Base-by-base conservation (phyloP, 2,888 invertebrate species). In the Glaucopsyche alexis region DNA sequence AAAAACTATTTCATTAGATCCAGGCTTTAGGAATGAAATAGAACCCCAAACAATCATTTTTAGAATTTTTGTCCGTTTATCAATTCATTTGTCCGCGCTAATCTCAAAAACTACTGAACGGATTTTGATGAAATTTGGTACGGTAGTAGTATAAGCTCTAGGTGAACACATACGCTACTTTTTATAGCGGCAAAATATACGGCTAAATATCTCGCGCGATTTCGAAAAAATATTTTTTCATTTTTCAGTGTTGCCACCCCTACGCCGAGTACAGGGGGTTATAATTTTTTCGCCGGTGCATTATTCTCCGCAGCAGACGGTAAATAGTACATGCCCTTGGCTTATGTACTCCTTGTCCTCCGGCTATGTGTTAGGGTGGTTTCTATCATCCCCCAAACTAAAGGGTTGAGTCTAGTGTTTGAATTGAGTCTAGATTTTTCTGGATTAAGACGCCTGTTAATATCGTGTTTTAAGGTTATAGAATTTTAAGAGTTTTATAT, bases 231-330 rank as follows among this genome's bases (percentile, higher is more conserved):
- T 29, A 42, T 42, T 6, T 42, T 42, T 42, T 42, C 29, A 45
- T 29, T 60, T 60, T 60, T 38, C 29, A 29, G 29, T 6, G 47
- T 67, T 14, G 50, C 14, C 50, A 42, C 42, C 50, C 45, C n/a
- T 29, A 38, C 67, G 6, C 14, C 71, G 67, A 75, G 75, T 72
- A 71, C 71, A 74, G 76, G 73, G 75, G 77, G 78, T 76, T 78
- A 76, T 77, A 76, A 76, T 78, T 78, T 78, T 78, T 78, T 76
- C 75, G 66, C 76, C 74, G 74, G 70, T 74, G 71, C 77, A 77
- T 78, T 78, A 75, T 75, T 77, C 76, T 70, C 67, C 73, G 72
- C 74, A 75, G 72, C 74, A 76, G 77, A 75, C 75, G 55, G 75
- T 71, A 75, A 74, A 74, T 77, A 75, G 74, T 73, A 72, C 70